These are phyloP conservation scores for Luffia ferchaultella DNA, from an alignment of 2,888 invertebrate species.

Conservation along the genomic window DNA sequence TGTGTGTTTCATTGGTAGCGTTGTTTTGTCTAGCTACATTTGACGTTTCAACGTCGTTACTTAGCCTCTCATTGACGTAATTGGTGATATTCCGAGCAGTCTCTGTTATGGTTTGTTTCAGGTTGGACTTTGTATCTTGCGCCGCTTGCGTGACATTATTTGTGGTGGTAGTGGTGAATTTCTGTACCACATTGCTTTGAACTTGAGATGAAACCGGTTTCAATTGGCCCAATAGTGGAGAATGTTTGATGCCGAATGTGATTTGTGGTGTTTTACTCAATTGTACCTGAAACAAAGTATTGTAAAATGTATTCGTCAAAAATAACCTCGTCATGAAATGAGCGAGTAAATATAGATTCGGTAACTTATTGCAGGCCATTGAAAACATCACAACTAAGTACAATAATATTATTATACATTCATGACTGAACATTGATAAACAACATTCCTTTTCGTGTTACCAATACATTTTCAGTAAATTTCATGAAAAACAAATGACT, in stretches of 20 bases:
- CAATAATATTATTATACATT: no score
- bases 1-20: slow-evolving; percentile 14
- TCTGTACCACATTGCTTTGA: slow-evolving; percentile 18
- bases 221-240: slow-evolving; percentile 72
- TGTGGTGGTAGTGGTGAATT: slow-evolving; percentile 8
- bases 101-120: slow-evolving; percentile 3
- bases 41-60: background rate
- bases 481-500: no score
- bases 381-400: no score
- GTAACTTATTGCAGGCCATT: no score
- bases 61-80: background rate
- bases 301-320: slow-evolving; percentile 5
- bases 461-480: no score
- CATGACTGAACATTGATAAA: no score
- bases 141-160: slow-evolving; percentile 17
- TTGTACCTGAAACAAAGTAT: slow-evolving; percentile 35
- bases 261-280: slow-evolving; percentile 46
- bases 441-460: no score
- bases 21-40: background rate
- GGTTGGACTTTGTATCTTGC: slow-evolving; percentile 13
- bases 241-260: slow-evolving; percentile 89
- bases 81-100: background rate
- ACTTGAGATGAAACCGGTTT: slow-evolving; percentile 32
- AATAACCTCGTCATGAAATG: no score
- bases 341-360: no score